phyloP scores from a whole-genome alignment of 2,113 vertebrate genomes.

The Panthera tigris region DNA sequence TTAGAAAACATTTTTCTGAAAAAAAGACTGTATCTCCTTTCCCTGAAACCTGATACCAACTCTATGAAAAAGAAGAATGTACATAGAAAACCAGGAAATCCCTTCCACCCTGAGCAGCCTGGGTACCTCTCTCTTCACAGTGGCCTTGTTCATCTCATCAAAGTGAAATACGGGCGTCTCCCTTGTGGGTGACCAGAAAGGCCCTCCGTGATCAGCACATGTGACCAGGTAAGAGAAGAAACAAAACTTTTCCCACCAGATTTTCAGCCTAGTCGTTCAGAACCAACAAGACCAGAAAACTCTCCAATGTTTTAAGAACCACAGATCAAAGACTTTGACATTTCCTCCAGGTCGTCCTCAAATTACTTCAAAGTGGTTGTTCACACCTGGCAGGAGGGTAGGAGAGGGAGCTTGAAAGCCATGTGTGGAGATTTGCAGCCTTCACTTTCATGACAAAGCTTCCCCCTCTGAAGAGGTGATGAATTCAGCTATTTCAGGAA shows the following conservation, averaged over 20 bases:
- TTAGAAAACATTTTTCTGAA: background rate
- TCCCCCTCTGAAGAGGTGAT: background rate
- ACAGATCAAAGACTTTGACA: constrained; percentile 29
- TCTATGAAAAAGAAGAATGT: background rate
- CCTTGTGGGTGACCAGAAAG: background rate
- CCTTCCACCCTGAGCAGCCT: background rate
- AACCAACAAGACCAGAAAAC: constrained; percentile 7
- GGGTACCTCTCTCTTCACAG: background rate
- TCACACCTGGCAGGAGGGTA: background rate
- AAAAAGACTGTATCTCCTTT: background rate
- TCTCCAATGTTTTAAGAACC: constrained; percentile 4
- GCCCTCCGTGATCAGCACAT: background rate
- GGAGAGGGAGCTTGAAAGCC: background rate
- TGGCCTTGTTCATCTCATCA: background rate
- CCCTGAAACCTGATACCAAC: background rate
- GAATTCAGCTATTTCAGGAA: constrained; percentile 34
- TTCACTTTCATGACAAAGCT: background rate
- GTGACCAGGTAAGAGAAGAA: background rate
- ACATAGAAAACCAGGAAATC: background rate
- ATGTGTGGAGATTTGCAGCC: background rate
- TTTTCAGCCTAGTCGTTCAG: background rate
- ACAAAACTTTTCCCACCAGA: background rate
- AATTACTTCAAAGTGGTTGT: constrained; percentile 7
- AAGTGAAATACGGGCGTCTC: background rate
- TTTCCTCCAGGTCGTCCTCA: constrained; percentile 16